These are phyloP conservation scores for Drosophila ogumai DNA, from an alignment of 1,140 invertebrate species.

Conservation along the genomic window DNA sequence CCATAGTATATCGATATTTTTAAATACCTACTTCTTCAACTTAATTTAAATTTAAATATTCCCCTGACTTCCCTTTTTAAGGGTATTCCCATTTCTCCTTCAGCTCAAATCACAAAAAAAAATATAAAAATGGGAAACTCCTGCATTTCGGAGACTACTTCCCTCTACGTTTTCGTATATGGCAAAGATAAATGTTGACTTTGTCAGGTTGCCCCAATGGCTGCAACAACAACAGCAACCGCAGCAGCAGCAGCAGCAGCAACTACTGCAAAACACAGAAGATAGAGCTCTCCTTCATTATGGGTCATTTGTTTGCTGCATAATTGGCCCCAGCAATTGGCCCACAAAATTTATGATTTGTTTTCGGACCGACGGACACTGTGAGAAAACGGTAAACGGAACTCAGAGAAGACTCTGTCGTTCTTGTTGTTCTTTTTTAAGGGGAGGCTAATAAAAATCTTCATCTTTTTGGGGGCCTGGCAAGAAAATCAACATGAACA, in stretches of 20 bases:
- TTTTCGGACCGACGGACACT: conserved; percentile 31
- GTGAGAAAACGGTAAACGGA: conserved; percentile 68
- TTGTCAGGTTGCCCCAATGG: conserved; percentile 67
- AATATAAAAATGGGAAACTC: background rate
- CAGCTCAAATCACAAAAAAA: background rate
- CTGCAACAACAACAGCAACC: conserved; percentile 19
- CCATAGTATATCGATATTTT: no score
- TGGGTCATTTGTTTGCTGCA: conserved; percentile 82
- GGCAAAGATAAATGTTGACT: conserved; percentile 79
- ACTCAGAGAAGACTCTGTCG: background rate
- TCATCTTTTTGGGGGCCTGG: conserved; percentile 44
- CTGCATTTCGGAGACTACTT: conserved; percentile 34
- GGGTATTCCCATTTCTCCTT: conserved; percentile 17
- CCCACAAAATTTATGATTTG: conserved; percentile 80
- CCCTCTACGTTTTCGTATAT: conserved; percentile 55
- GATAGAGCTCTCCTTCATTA: conserved; percentile 67
- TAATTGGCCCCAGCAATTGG: conserved; percentile 78
- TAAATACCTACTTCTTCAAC: background rate
- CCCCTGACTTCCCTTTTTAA: background rate
- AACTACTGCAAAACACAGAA: conserved; percentile 26
- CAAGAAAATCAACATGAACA: conserved; percentile 66
- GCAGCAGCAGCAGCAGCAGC: conserved; percentile 13
- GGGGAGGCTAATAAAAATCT: conserved; percentile 59
- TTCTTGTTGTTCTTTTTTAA: conserved; percentile 50
- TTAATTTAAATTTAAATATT: background rate